Conservation (phyloP, 1,140 invertebrate genomes). For the Hetaerina americana region DNA sequence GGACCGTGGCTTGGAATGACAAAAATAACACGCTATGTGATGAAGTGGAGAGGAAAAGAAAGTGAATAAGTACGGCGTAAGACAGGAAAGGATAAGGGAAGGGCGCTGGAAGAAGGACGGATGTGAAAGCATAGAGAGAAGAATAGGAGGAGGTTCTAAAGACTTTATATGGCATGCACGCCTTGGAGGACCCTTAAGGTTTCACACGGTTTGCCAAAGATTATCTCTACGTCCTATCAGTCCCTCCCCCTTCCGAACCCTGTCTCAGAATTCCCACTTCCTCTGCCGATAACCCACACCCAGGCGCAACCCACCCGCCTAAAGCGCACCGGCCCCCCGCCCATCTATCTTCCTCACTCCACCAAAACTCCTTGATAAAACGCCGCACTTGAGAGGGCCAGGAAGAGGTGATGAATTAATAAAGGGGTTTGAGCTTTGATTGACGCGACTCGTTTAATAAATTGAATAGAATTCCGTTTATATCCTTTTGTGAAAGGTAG, state of each 20-base stretch:
- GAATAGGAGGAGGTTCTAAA: background rate
- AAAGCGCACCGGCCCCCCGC: too few relatives aligned
- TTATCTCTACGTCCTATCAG: too few relatives aligned
- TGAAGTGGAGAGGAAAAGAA: background rate
- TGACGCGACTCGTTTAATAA: background rate
- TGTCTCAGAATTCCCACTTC: too few relatives aligned
- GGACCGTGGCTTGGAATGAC: too few relatives aligned
- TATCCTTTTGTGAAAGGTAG: background rate
- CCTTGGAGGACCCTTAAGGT: background rate
- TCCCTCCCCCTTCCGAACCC: too few relatives aligned
- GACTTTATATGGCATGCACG: background rate
- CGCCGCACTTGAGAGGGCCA: background rate
- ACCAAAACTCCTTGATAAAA: background rate
- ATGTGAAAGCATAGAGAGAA: background rate
- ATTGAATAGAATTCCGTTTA: background rate
- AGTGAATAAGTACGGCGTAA: background rate
- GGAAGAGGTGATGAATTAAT: background rate
- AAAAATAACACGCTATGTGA: too few relatives aligned
- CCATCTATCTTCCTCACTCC: too few relatives aligned
- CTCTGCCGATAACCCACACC: background rate
- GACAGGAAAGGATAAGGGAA: too few relatives aligned
- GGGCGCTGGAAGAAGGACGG: background rate
- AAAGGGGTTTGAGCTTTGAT: background rate
- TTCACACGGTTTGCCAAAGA: background rate
- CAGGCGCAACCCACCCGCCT: too few relatives aligned